Base-by-base conservation (phyloP, 2,113 vertebrate genomes). In the Psephotus haematonotus region DNA sequence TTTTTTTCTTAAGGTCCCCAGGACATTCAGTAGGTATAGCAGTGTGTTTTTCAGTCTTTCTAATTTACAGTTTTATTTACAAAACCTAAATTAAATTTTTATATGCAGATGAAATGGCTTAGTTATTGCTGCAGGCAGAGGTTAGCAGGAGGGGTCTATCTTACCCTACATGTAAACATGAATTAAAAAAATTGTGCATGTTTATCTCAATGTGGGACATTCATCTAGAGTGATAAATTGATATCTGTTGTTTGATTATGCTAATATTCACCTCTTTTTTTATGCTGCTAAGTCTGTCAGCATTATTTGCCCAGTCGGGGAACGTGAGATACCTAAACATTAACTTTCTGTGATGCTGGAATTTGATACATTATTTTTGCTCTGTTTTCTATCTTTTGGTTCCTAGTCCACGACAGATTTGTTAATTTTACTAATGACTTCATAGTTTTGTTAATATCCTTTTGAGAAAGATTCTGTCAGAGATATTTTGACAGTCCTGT, bases 1-100 rank as follows among this genome's bases (percentile, higher is more conserved):
- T 89, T 43, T 69, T 43, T 88, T 69, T 44, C 57, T 81, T 63
- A 83, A 37, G 67, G 33, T 67, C 84, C 63, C 41, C 57, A 89
- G 81, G 80, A 93, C 46, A 62, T 62, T 74, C 67, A 88, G 75
- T 33, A 82, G 78, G 82, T 87, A 76, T 13, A 93, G 46, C 27
- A 86, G 49, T 87, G 43, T 86, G 43, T 13, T 93, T 85, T 92
- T 82, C 65, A 75, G 62, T 53, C 59, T 82, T 90, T 77, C 55
- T 80, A 93, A 82, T 93, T 88, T 82, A 72, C 37, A 60, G 31
- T 67, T 94, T 95, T 95, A 81, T 97, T 96, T 97, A 94, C 62
- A 88, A 84, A 91, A 64, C 55, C 64, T 82, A 89, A 90, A 94
- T 96, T 92, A 93, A 97, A 89, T 94, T 47, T 88, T 77, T 92